Percentiles rank a stretch among this genome's conserved stretches.
These are phyloP conservation scores for Chinchilla lanigera DNA, from an alignment of 2,113 vertebrate genomes.

Conservation along the genomic window DNA sequence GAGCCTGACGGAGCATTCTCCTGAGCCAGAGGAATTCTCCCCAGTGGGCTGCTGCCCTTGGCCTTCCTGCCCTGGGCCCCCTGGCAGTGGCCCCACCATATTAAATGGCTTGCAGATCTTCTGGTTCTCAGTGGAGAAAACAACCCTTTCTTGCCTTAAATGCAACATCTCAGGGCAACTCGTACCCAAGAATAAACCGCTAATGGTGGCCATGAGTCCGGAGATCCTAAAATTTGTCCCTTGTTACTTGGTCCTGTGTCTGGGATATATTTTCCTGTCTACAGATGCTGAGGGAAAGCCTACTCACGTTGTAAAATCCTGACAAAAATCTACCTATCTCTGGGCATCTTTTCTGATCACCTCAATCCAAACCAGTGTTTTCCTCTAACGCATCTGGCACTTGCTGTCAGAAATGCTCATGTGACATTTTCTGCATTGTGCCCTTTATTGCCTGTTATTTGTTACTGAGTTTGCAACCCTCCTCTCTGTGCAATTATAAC, in stretches of 20 bases:
- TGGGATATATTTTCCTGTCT: background rate
- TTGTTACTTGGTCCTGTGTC: background rate
- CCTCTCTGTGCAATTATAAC: background rate
- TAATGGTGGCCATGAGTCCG: background rate
- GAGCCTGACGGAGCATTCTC: background rate
- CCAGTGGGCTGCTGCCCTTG: background rate
- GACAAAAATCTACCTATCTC: background rate
- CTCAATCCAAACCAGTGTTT: background rate
- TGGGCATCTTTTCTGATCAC: background rate
- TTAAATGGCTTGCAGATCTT: background rate
- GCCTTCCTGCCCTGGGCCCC: fast-evolving
- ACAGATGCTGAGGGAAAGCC: background rate
- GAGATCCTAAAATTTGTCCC: background rate
- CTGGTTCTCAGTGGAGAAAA: background rate
- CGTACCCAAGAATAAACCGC: background rate
- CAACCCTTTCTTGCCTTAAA: background rate
- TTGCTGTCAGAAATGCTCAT: background rate
- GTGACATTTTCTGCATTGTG: constrained; percentile 5
- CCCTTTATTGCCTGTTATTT: constrained; percentile 18
- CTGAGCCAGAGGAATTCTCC: background rate
- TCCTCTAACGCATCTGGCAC: background rate
- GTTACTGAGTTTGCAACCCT: background rate
- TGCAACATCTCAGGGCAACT: background rate
- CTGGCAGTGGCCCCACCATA: background rate
- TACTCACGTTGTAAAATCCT: background rate